Conservation (phyloP, 2,888 invertebrate genomes). For the Cryptops parisi region DNA sequence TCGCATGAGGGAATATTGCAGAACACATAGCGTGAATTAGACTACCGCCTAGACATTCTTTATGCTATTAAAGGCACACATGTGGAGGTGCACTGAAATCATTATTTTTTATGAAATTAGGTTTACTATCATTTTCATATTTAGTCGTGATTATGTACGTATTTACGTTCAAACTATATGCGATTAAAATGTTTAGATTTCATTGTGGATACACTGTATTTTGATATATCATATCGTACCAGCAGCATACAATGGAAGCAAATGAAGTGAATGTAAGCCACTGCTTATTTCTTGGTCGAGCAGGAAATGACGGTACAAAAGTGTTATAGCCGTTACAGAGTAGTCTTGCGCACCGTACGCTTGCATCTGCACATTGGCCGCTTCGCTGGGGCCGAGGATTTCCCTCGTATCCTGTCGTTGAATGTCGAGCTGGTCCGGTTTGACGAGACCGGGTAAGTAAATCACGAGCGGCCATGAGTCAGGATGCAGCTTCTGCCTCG, state of each 20-base stretch:
- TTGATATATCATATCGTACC: neutral
- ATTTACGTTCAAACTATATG: no score
- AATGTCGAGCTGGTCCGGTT: constrained; percentile 15
- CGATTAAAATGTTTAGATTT: no score
- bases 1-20: no score
- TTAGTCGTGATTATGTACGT: no score
- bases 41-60: no score
- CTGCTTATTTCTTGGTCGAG: constrained; percentile 17
- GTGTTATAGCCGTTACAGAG: constrained; percentile 17
- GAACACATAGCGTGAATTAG: no score
- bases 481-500: constrained; percentile 18
- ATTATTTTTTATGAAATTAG: no score
- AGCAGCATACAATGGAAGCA: constrained; percentile 25
- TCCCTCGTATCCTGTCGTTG: constrained; percentile 14
- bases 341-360: constrained; percentile 7
- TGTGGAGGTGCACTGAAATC: no score
- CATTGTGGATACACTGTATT: no score
- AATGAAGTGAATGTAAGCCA: constrained; percentile 24
- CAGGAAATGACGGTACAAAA: constrained; percentile 20
- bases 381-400: constrained; percentile 19
- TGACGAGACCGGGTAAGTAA: constrained; percentile 18
- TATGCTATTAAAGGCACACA: no score
- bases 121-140: no score
- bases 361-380: constrained; percentile 17
- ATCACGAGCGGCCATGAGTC: constrained; percentile 21